These are phyloP conservation scores for Onthophagus taurus DNA, from an alignment of 1,140 invertebrate species.

Conservation along the genomic window DNA sequence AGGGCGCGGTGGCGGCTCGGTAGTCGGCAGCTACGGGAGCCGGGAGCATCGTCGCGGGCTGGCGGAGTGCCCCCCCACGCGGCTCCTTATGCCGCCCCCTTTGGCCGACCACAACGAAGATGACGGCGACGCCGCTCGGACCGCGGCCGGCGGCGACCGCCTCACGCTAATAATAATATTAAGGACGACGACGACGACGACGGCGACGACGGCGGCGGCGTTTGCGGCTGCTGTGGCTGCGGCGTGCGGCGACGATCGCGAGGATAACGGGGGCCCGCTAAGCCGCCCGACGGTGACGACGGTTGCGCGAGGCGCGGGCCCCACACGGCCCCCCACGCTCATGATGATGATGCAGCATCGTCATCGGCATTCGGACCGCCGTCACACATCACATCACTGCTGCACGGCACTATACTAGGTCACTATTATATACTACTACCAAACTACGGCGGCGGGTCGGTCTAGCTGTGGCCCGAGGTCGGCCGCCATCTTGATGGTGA, in stretches of 20 bases:
- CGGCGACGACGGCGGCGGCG: too few relatives aligned
- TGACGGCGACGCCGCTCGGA: too few relatives aligned
- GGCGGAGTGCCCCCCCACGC: slow-evolving; percentile 37
- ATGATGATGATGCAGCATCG: slow-evolving; percentile 38
- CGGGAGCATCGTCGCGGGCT: slow-evolving; percentile 39
- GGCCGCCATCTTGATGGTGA: slow-evolving; percentile 35
- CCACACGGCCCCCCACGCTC: slow-evolving; percentile 35
- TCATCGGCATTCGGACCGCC: slow-evolving; percentile 17
- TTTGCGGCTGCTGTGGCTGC: too few relatives aligned
- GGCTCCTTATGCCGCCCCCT: slow-evolving; percentile 35
- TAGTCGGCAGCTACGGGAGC: slow-evolving; percentile 38
- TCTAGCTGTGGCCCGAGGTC: slow-evolving; percentile 20
- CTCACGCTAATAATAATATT: too few relatives aligned
- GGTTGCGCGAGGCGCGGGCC: too few relatives aligned
- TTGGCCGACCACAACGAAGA: slow-evolving; percentile 30
- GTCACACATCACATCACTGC: slow-evolving; percentile 20
- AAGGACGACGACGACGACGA: too few relatives aligned
- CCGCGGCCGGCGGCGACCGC: too few relatives aligned
- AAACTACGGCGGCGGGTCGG: slow-evolving; percentile 15
- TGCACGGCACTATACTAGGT: slow-evolving; percentile 15
- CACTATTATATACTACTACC: slow-evolving; percentile 24
- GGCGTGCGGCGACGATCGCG: too few relatives aligned
- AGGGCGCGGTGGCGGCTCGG: slow-evolving; percentile 35
- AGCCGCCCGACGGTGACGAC: slow-evolving; percentile 31
- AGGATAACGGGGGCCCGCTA: slow-evolving; percentile 36